phyloP scores from a whole-genome alignment of 2,888 invertebrate species.

The Ryuthela nishihirai region DNA sequence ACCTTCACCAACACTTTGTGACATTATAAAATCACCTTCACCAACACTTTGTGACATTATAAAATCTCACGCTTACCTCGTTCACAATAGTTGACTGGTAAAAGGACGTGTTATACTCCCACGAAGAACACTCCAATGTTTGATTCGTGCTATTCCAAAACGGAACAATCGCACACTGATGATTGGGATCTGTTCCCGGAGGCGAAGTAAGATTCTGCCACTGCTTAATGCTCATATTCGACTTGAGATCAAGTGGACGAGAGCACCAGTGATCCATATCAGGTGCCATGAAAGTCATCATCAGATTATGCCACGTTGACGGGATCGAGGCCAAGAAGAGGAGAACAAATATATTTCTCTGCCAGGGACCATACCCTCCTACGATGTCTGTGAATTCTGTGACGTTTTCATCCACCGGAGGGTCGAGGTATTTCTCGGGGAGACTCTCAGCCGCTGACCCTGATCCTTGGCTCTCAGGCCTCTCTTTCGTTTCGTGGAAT shows the following conservation, averaged over 20 bases:
- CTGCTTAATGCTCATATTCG: too few relatives aligned
- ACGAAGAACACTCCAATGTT: constrained; percentile 12
- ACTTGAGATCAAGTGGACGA: too few relatives aligned
- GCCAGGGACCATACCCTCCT: constrained; percentile 33
- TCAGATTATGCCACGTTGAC: constrained; percentile 75
- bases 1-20: neutral
- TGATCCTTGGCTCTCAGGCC: too few relatives aligned
- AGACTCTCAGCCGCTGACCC: too few relatives aligned
- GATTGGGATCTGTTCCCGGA: constrained; percentile 1
- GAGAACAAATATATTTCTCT: constrained; percentile 23
- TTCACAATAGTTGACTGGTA: constrained; percentile 39
- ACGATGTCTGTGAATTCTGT: constrained; percentile 24
- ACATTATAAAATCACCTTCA: neutral
- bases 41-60: neutral
- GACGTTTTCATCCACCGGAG: constrained; percentile 10
- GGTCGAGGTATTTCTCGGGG: too few relatives aligned
- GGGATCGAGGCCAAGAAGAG: constrained; percentile 55
- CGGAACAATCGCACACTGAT: constrained; percentile 8
- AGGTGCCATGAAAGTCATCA: constrained; percentile 68
- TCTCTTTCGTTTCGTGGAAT: too few relatives aligned
- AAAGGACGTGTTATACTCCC: constrained; percentile 34
- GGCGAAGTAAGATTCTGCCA: too few relatives aligned
- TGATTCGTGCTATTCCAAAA: neutral
- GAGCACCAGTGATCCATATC: constrained; percentile 65
- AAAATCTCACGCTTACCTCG: constrained; percentile 17